Base-by-base conservation (phyloP, 2,113 vertebrate genomes). In the Chamaea fasciata region DNA sequence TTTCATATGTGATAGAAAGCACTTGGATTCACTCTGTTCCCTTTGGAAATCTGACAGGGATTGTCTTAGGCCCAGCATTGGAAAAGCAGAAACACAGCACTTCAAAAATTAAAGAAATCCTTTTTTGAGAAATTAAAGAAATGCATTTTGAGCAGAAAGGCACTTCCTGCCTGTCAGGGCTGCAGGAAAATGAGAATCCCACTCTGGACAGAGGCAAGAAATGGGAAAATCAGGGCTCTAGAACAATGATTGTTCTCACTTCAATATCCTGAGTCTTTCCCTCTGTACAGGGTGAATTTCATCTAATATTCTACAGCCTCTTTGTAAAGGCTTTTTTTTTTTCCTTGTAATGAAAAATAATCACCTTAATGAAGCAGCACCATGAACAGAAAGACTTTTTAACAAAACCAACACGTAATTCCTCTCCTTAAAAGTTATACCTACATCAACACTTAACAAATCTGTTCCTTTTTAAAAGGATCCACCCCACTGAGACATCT, bases 401-500 rank as follows among this genome's bases (percentile, higher is more conserved):
- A 76, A 49, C 35, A 59, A 57, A 55, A 22, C 18, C 26, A 13
- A 16, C 15, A 0, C 7, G 24, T 5, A 11, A 53, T 62, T 78
- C 49, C 23, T 70, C 79, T 53, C 73, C 26, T 37, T 37, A 26
- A 1, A 41, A 84, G 19, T 47, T 44, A 17, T 0, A 13, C 9
- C 7, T 6, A 10, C 41, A 65, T 10, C 47, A 44, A 10, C 35
- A 35, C 60, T 52, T 31, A 57, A 57, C 30, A n/a, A 60, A 49
- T 20, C 6, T 16, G 10, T 11, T 81, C 3, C 0, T 49, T 87
- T 77, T 59, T 13, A 4, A 50, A 75, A 79, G 26, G 35, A 57
- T 14, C 26, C 49, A 13, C 49, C 28, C 0, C 0, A 49, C n/a
- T 10, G 22, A 46, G 24, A 19, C 27, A 15, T 9, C 33, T 6